A percentile compares a stretch with the other conserved stretches of the same genome.
Evolutionary conservation across 2,888 invertebrate species (phyloP).

Genomic region (Ashinkailepas kermadecensis): DNA sequence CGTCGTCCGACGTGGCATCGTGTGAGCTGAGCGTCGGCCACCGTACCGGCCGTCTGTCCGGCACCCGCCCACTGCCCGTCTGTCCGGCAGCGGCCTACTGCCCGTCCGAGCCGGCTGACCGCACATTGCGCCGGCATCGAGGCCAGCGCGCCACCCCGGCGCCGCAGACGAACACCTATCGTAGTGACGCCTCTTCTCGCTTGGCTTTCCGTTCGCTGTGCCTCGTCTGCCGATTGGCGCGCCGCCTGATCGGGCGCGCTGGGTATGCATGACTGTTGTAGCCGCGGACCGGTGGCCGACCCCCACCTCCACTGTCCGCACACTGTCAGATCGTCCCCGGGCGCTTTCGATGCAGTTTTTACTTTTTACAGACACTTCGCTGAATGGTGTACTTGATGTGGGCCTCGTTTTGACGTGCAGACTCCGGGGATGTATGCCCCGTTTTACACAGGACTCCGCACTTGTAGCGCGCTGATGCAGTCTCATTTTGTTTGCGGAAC

Average conservation of each 20-base stretch:
- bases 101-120: no score
- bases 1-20: neutral
- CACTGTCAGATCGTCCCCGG: neutral
- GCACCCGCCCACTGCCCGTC: neutral
- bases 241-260: neutral
- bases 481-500: conserved; percentile 17
- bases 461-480: neutral
- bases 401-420: neutral
- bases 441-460: conserved; percentile 11
- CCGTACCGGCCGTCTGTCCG: neutral
- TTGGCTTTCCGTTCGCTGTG: neutral
- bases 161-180: neutral
- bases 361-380: conserved; percentile 16
- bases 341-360: neutral
- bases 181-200: neutral
- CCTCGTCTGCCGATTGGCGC: no score
- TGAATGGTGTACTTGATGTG: neutral
- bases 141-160: neutral
- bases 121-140: no score
- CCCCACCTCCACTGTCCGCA: no score
- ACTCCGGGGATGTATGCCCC: neutral
- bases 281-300: neutral
- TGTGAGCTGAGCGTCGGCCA: no score
- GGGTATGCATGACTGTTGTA: neutral
- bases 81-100: neutral